A percentile compares a stretch with the other conserved stretches of the same genome.
These are phyloP conservation scores for Heterodera filipjevi DNA, from an alignment of 2,888 invertebrate species.

Conservation along the genomic window DNA sequence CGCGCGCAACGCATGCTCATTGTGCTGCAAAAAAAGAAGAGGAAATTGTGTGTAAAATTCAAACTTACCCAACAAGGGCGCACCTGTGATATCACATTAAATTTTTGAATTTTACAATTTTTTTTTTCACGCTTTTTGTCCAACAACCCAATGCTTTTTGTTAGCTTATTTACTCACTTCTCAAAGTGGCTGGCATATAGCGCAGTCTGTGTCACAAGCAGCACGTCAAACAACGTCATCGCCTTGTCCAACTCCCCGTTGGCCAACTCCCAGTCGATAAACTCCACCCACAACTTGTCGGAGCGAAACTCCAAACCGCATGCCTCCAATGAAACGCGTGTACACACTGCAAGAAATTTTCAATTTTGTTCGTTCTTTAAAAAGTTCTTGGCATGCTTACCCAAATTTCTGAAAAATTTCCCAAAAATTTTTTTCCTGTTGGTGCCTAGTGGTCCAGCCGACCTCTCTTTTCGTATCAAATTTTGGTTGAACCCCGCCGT, in stretches of 20 bases:
- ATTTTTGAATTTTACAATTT: no score
- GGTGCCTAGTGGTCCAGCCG: no score
- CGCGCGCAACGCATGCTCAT: constrained; percentile 82
- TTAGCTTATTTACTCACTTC: constrained; percentile 71
- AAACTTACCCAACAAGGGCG: no score
- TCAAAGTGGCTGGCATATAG: constrained; percentile 91
- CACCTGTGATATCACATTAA: no score
- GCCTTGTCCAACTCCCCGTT: constrained; percentile 68
- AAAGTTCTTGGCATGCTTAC: no score
- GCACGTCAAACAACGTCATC: constrained; percentile 83
- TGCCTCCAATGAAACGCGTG: constrained; percentile 81
- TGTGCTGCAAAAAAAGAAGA: constrained; percentile 55
- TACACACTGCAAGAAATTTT: constrained; percentile 71
- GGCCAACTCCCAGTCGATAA: constrained; percentile 87
- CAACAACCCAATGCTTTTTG: no score
- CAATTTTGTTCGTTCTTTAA: no score
- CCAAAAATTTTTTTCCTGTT: no score
- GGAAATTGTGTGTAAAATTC: not conserved
- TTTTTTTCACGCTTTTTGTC: no score
- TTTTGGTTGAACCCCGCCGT: no score
- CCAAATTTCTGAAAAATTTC: no score
- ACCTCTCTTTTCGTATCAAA: no score
- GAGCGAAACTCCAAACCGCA: constrained; percentile 95
- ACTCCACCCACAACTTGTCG: constrained; percentile 93
- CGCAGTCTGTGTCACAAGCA: constrained; percentile 86